Evolutionary conservation across 2,113 vertebrate genomes (phyloP), one percentile per base, ranked within the genome.

Genomic region (Otocyon megalotis): DNA sequence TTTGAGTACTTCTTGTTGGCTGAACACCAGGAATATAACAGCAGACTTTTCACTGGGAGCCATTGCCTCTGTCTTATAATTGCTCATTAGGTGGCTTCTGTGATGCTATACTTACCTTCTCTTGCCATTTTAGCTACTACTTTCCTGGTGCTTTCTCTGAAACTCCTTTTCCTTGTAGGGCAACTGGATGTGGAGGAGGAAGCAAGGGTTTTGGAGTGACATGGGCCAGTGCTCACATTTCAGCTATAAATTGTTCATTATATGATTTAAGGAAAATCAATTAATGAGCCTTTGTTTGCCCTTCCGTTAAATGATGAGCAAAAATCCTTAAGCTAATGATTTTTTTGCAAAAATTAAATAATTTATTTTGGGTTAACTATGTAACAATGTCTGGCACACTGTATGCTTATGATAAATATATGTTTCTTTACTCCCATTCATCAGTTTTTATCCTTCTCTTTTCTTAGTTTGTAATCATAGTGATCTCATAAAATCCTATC

Each of bases 311-410:
- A 79, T 15, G 16, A 88, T 15, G 58, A 81, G 32, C 12, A 54
- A 84, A 92, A 48, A 35, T 60, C 14, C 22, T 92, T 89, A 77
- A 58, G 16, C 53, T 91, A 60, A 13, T 85, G 20, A 17, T 2
- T 56, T 91, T n/a, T 95, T 92, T 91, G n/a, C 89, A 30, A 92
- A 94, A 94, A 76, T 91, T 48, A 60, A 76, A n/a, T 95, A 50
- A 60, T 82, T 90, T 90, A 4, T 67, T 76, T 24, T 17, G 60
- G 16, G 37, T 43, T 43, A 30, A 71, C n/a, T 63, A 0, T 24
- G 24, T 81, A 58, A 53, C n/a, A 35, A 50, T 82, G 37, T 83
- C 71, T 56, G 54, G 62, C 2, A 43, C 9, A 20, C 82, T 60
- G 32, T 26, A 35, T 60, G 28, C 30, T 14, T 30, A 2, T 50